Conservation (phyloP, 1,140 invertebrate genomes). For the Aphelinus atriplicis region DNA sequence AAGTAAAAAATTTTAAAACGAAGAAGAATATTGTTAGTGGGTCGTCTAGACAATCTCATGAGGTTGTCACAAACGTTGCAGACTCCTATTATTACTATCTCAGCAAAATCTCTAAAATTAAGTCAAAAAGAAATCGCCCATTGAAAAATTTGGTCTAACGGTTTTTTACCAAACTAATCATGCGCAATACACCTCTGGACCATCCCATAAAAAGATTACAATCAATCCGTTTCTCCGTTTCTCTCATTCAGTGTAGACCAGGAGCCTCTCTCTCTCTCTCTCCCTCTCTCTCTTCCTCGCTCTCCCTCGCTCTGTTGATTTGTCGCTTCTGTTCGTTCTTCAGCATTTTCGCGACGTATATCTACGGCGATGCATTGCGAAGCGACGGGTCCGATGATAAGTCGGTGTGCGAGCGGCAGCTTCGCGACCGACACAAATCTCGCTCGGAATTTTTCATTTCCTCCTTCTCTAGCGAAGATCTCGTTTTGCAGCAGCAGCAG, state of each 20-base stretch:
- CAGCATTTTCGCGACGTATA: not conserved
- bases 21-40: too few species aligned
- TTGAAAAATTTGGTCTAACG: not conserved
- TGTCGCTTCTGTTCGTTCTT: not conserved
- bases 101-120: too few species aligned
- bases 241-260: not conserved
- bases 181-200: not conserved
- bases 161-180: not conserved
- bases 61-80: too few species aligned
- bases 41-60: too few species aligned
- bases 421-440: constrained; percentile 48
- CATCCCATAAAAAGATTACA: not conserved
- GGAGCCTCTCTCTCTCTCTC: not conserved
- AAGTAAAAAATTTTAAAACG: too few species aligned
- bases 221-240: not conserved
- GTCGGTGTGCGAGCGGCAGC: constrained; percentile 33
- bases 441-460: constrained; percentile 61
- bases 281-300: not conserved
- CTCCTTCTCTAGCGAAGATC: constrained; percentile 30
- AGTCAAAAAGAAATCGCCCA: too few species aligned
- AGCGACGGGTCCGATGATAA: constrained; percentile 36
- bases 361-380: not conserved
- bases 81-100: too few species aligned
- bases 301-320: not conserved
- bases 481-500: too few species aligned